Base-by-base conservation (phyloP, 2,888 invertebrate genomes). In the Helleia helle region DNA sequence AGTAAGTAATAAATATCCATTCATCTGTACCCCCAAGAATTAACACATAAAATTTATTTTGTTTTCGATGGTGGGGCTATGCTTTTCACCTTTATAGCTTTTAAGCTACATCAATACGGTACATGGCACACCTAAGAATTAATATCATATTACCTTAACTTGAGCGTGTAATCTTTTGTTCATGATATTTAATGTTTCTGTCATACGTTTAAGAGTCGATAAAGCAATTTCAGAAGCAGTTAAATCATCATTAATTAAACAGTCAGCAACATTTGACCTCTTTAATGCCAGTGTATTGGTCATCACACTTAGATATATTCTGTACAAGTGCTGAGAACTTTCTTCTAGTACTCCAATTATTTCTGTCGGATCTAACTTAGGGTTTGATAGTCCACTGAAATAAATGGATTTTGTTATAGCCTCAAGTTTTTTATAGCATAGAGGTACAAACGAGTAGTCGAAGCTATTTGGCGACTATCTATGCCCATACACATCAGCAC, bases 211-310 rank as follows among this genome's bases (percentile, higher is more conserved):
- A 9, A 81, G 43, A 25, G 80, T 81, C 24, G 56, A 50, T 8
- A 80, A 49, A 13, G 80, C 74, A 41, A 84, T 58, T 46, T 77
- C 68, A 14, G 84, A 81, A 27, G 81, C 77, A 64, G 71, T 80
- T 55, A 75, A 72, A 42, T 84, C 80, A 59, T 71, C 65, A 44
- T 71, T 59, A 6, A 81, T 51, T 31, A 79, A 56, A 50, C 65
- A 71, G 46, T 84, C 83, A 7, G 63, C 48, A 42, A 73, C 50
- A 43, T 65, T 68, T 17, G 70, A 66, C 43, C 74, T 81, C 48
- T 71, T 75, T 24, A 86, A 44, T 11, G 74, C 69, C 43, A 72
- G 48, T 29, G 70, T 72, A 37, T 73, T 83, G 13, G 79, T 70
- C 40, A 75, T 52, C 54, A 81, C 59, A 49, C 83, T 83, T 11